phyloP scores from a whole-genome alignment of 2,888 invertebrate genomes.

The Dorcus hopei region DNA sequence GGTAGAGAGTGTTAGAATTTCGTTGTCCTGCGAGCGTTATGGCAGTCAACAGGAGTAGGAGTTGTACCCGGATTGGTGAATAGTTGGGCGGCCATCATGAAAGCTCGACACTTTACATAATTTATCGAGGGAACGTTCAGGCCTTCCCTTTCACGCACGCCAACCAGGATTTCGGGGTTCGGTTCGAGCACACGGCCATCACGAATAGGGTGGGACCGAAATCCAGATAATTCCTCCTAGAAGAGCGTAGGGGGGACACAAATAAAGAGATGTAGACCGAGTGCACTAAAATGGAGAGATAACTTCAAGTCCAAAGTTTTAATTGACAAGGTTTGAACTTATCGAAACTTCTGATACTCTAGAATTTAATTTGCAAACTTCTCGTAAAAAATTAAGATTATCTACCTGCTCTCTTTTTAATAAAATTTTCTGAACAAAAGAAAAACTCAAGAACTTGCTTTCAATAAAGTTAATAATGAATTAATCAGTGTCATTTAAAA shows the following conservation, averaged over 20 bases:
- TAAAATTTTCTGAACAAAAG: too few relatives aligned
- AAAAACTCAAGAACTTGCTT: too few relatives aligned
- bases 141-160: slow-evolving; percentile 37
- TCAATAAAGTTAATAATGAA: too few relatives aligned
- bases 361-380: background rate
- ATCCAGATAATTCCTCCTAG: background rate
- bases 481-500: too few relatives aligned
- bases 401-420: too few relatives aligned
- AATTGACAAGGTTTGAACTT: slow-evolving; percentile 24
- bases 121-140: slow-evolving; percentile 39
- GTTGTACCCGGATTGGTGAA: slow-evolving; percentile 47
- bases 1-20: slow-evolving; percentile 27
- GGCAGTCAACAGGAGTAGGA: slow-evolving; percentile 10
- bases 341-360: background rate
- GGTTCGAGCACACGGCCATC: slow-evolving; percentile 41
- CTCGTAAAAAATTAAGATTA: too few relatives aligned
- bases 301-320: slow-evolving; percentile 31
- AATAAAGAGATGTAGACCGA: slow-evolving; percentile 29
- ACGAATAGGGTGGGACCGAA: slow-evolving; percentile 41
- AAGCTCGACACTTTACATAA: slow-evolving; percentile 44
- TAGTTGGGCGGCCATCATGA: slow-evolving; percentile 52
- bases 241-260: slow-evolving; percentile 14
- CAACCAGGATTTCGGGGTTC: slow-evolving; percentile 33
- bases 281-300: slow-evolving; percentile 25
- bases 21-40: slow-evolving; percentile 17